phyloP scores from a whole-genome alignment of 1,140 invertebrate genomes.

The Drosophila quadrilineata region DNA sequence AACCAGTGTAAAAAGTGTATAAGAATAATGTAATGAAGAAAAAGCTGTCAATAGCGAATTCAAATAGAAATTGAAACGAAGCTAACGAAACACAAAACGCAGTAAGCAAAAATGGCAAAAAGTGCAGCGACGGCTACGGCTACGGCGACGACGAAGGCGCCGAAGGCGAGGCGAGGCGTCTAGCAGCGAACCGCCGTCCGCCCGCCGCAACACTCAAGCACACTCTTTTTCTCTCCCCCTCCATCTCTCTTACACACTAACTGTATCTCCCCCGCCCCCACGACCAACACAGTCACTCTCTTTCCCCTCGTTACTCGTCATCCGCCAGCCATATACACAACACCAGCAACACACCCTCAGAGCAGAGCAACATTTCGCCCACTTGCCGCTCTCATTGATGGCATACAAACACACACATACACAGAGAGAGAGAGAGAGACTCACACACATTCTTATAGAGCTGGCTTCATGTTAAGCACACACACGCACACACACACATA shows the following conservation, averaged over 20 bases:
- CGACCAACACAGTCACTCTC: background rate
- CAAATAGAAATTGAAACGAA: constrained; percentile 22
- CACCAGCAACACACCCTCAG: too few relatives aligned
- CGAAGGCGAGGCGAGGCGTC: constrained; percentile 68
- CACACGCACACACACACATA: background rate
- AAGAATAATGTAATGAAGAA: constrained; percentile 3
- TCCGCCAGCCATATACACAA: too few relatives aligned
- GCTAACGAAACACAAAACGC: constrained; percentile 21
- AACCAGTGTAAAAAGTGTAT: constrained; percentile 20
- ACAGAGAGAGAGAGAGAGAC: constrained; percentile 25
- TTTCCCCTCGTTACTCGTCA: too few relatives aligned
- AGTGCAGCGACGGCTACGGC: constrained; percentile 30
- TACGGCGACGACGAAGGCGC: constrained; percentile 32
- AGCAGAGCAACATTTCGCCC: too few relatives aligned
- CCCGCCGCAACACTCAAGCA: background rate
- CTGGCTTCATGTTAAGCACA: too few relatives aligned
- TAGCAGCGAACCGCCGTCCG: constrained; percentile 23
- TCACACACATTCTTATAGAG: too few relatives aligned
- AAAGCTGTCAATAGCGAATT: constrained; percentile 3
- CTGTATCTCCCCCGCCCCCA: background rate
- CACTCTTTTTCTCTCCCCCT: too few relatives aligned
- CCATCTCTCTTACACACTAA: too few relatives aligned
- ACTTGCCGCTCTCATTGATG: background rate
- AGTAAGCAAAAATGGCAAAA: constrained; percentile 50
- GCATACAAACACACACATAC: constrained; percentile 2